Evolutionary conservation across 2,888 invertebrate species (phyloP), one percentile per base, ranked within the genome.

Genomic region (Dilophus febrilis): DNA sequence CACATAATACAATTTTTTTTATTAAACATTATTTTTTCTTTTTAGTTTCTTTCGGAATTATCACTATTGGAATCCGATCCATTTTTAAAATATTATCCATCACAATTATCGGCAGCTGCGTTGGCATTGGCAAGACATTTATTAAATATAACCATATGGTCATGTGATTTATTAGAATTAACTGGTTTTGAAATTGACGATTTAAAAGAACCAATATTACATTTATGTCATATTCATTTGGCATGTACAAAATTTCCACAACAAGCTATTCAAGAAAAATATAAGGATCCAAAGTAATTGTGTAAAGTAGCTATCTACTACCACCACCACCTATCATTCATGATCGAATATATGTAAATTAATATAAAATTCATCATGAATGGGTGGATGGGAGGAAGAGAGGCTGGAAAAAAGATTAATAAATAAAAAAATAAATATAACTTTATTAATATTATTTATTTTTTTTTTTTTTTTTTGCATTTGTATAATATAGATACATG

Each of bases 251-350:
- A 61, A 31, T 67, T 77, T 49, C 71, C 74, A 30, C 87, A 90
- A 56, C 83, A 83, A 57, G 87, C 91, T 36, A 81, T 91, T 47
- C 74, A 77, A 47, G 90, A 91, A 55, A 94, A 92, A 65, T 94
- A 88, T 66, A 84, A 77, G 60, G 67, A 64, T 48, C 72, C 68
- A 57, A 82, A 81, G 74, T 81, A 52, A 64, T 70, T 61, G 6
- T 10, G 7, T 32, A 27, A 37, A 19, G 11, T 28, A 28, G 11
- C 7, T 7, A 10, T 28, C 28, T 28, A 7, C 8, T 11, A 28
- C 11, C 28, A 28, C 8, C 28, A 28, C 11, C 8, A 28, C 11
- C 28, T 10, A 11, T 11, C 7, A 10, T 28, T 28, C 8, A 7
- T 28, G 28, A 11, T 8, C 10, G 14, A 14, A 17, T n/a, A n/a